Conservation (phyloP, 2,113 vertebrate genomes). For the Platichthys flesus region DNA sequence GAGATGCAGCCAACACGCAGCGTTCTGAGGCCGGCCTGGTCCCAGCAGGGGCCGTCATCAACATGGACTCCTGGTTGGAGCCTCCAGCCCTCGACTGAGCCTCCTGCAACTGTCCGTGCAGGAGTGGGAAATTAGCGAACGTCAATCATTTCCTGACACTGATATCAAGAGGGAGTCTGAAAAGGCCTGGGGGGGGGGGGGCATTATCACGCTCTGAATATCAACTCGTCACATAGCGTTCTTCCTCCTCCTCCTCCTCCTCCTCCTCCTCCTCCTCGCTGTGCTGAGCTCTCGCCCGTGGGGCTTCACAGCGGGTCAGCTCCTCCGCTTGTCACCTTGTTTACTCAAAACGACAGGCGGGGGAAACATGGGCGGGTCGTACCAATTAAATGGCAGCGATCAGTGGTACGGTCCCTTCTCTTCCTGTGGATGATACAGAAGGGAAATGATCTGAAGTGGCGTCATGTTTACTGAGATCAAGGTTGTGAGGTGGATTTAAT, state of each 20-base stretch:
- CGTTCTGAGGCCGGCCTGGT: conserved; percentile 28
- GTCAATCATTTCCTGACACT: conserved; percentile 68
- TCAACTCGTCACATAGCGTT: neutral
- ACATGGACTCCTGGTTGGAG: conserved; percentile 52
- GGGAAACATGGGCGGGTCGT: conserved; percentile 42
- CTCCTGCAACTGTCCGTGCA: conserved; percentile 41
- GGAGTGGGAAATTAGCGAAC: conserved; percentile 70
- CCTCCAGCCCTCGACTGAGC: conserved; percentile 46
- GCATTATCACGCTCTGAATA: no score
- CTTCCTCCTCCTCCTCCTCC: no score
- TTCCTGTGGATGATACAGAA: neutral
- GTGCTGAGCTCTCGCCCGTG: conserved; percentile 47
- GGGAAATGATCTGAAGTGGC: neutral
- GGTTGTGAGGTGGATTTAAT: no score
- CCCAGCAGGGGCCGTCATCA: conserved; percentile 61
- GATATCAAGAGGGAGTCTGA: conserved; percentile 44
- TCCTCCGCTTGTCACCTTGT: conserved; percentile 45
- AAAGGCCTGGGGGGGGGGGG: conserved; percentile 24
- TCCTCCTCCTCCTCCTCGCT: conserved; percentile 32
- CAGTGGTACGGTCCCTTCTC: conserved; percentile 8
- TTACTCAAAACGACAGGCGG: conserved; percentile 50
- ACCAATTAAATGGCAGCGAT: conserved; percentile 61
- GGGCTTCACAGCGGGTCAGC: conserved; percentile 47
- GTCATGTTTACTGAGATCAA: no score
- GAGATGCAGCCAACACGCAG: conserved; percentile 4